Base-by-base conservation (phyloP, 2,888 invertebrate genomes). In the Baronia brevicornis region DNA sequence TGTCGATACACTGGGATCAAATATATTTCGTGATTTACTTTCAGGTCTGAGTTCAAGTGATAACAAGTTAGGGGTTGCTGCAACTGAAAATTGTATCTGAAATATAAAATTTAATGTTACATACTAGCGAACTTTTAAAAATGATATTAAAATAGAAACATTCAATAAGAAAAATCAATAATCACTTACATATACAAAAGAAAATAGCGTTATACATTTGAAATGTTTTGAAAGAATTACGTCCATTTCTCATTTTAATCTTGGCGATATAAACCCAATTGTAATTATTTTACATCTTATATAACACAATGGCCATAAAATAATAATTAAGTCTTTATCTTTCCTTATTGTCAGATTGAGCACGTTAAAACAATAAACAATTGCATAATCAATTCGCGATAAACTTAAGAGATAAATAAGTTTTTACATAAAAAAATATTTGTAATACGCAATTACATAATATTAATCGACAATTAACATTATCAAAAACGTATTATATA, bases 271-370 rank as follows among this genome's bases (percentile, higher is more conserved):
- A 27, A 30, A 27, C 17, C 13, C 10, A 18, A 5, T 18, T 5
- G 9, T 9, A 10, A 12, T 12, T 26, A 3, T n/a, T 5, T 7
- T 8, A 5, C 21, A 5, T 9, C 12, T 36, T 36, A 30, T 36
- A 36, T 30, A 17, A 17, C 6, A 10, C 9, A 4, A 9, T 20
- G 15, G n/a, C 26, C 27, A 15, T 17, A 26, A 26, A 22, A 36
- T 22, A 30, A 36, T 30, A 36, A 36, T 30, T 17, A 22, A 27
- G 12, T 3, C 5, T 15, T 36, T 36, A 36, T 36, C 35, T 8
- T 25, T 12, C 13, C 7, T 12, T 9, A 18, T 2, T 10, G 30
- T 36, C 30, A 30, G 25, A 35, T 35, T 21, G 25, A 27, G 11
- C 29, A 30, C 35, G 30, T 36, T n/a, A n/a, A 18, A 22, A 7